Percentiles rank a stretch among this genome's conserved stretches.
phyloP scores from a whole-genome alignment of 2,113 vertebrate genomes.

The Phaethornis superciliosus region DNA sequence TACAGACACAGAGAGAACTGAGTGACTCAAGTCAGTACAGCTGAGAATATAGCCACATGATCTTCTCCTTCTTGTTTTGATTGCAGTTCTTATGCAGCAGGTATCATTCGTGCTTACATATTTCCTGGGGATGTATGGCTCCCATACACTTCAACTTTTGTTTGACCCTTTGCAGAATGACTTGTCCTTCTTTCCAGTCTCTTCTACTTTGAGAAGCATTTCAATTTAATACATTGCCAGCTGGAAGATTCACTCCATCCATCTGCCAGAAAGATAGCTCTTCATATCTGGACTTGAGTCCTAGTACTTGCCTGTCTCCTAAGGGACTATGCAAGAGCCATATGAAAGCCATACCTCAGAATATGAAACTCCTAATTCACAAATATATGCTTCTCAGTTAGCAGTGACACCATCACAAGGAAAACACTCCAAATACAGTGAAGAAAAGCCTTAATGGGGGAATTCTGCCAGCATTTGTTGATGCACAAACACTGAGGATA shows the following conservation, averaged over 20 bases:
- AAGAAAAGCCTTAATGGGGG: not conserved
- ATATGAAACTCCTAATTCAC: not conserved
- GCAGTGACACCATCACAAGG: not conserved
- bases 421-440: not conserved
- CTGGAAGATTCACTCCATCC: not conserved
- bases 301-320: not conserved
- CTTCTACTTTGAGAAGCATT: not conserved
- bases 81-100: not conserved
- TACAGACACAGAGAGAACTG: not conserved
- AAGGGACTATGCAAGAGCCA: not conserved
- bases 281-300: not conserved
- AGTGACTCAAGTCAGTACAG: not conserved
- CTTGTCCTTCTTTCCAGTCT: not conserved
- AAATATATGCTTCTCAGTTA: not conserved
- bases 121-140: not conserved
- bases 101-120: not conserved
- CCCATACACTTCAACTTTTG: not conserved
- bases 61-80: not conserved
- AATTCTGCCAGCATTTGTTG: not conserved
- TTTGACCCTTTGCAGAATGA: not conserved
- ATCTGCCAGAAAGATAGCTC: not conserved
- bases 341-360: not conserved
- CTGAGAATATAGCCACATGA: not conserved
- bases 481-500: not conserved
- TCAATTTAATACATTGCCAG: not conserved